Base-by-base conservation (phyloP, 2,888 invertebrate genomes). In the Dendrolimus houi region DNA sequence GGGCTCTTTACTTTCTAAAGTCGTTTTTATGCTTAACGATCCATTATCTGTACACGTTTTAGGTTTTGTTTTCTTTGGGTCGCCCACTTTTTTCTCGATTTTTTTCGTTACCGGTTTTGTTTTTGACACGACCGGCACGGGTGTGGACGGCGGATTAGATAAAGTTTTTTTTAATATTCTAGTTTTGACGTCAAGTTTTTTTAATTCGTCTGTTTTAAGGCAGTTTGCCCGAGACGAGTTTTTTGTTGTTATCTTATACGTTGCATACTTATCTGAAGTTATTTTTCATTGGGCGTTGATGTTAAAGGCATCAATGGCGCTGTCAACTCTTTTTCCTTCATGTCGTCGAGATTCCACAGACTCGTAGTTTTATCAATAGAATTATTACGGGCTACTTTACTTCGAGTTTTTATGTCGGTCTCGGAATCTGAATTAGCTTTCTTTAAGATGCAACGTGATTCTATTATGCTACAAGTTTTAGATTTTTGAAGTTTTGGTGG, bases 391-490 rank as follows among this genome's bases (percentile, higher is more conserved):
- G 79, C 70, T 57, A 89, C 85, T 77, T 82, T 85, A 67, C 77
- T 84, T 58, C 83, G 75, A 56, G 72, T 64, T 69, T 78, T 82
- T 62, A 67, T 74, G 61, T 81, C 77, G 64, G 78, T 78, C 60
- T 87, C 77, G 0, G 91, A 84, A 68, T 89, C 86, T 6, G 92
- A 92, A 68, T 86, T 85, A 9, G 89, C 81, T 74, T 93, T 93
- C 73, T 94, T 93, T 56, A 93, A 78, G 65, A 94, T 93, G 74
- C 94, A 94, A 61, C 93, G 92, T 0, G 94, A 94, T 77, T 94
- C 94, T 57, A 94, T 94, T 60, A 94, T 94, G 71, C 93, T 93
- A 75, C 94, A 94, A 65, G 94, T 94, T 74, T 94, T 93, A 1
- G 94, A 93, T 75, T 94, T 94, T 69, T 94, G 92, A 65, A 94